A percentile compares a stretch with the other conserved stretches of the same genome.
Evolutionary conservation across 2,797 vertebrate species (phyloP).

Genomic region (Acrossocheilus fasciatus): DNA sequence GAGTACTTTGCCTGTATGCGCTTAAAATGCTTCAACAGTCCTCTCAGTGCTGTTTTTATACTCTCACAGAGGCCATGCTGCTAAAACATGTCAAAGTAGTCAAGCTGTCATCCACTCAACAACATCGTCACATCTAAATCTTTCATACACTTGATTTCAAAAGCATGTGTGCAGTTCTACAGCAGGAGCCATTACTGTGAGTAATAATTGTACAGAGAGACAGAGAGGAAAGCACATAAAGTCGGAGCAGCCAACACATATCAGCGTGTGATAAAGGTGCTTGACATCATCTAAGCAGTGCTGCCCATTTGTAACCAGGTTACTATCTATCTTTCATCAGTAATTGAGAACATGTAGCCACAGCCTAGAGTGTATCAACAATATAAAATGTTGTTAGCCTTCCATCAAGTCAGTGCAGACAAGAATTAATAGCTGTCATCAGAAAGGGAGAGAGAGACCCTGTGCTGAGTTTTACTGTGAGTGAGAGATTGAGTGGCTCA

Average conservation of each 20-base stretch:
- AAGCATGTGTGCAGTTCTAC: neutral
- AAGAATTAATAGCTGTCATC: slow-evolving; percentile 82
- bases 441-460: slow-evolving; percentile 68
- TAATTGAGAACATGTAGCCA: slow-evolving; percentile 80
- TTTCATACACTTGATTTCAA: slow-evolving; percentile 24
- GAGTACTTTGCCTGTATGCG: slow-evolving; percentile 14
- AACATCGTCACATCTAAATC: slow-evolving; percentile 6
- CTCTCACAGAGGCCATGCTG: slow-evolving; percentile 15
- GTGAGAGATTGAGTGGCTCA: slow-evolving; percentile 73
- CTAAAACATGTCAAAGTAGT: slow-evolving; percentile 55
- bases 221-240: slow-evolving; percentile 55
- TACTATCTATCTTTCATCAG: slow-evolving; percentile 80
- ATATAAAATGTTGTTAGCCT: slow-evolving; percentile 82
- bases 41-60: slow-evolving; percentile 36
- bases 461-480: slow-evolving; percentile 66
- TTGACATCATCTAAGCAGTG: slow-evolving; percentile 80
- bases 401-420: slow-evolving; percentile 80
- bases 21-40: slow-evolving; percentile 41
- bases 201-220: slow-evolving; percentile 71
- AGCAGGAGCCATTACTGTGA: slow-evolving; percentile 52
- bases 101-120: slow-evolving; percentile 46
- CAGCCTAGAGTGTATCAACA: slow-evolving; percentile 81
- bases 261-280: slow-evolving; percentile 77
- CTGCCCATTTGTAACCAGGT: slow-evolving; percentile 82
- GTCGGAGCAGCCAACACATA: slow-evolving; percentile 68